phyloP scores from a whole-genome alignment of 1,140 invertebrate genomes.

The Nasonia vitripennis region DNA sequence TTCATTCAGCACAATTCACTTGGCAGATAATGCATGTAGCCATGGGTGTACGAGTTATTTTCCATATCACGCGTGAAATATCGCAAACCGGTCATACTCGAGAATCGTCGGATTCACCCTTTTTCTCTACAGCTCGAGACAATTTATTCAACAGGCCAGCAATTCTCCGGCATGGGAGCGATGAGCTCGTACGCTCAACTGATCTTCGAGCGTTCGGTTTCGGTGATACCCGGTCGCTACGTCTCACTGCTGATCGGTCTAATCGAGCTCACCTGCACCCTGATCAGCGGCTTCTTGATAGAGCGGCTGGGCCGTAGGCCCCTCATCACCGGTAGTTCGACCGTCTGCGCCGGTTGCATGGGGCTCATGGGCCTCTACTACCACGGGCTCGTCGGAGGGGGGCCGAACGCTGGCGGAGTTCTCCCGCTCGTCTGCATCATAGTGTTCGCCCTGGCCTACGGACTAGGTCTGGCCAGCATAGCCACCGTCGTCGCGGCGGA shows the following conservation, averaged over 20 bases:
- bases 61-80: background rate
- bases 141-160: constrained; percentile 9
- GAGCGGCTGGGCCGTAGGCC: constrained; percentile 17
- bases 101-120: too few species aligned
- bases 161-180: constrained; percentile 31
- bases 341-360: background rate
- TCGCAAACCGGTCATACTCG: too few species aligned
- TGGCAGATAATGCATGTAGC: background rate
- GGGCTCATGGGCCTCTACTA: constrained; percentile 12
- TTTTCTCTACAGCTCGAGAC: background rate
- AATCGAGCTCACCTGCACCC: background rate
- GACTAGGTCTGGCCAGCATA: background rate
- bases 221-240: background rate
- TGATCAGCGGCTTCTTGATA: background rate
- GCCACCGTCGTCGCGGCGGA: background rate
- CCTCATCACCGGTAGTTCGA: background rate
- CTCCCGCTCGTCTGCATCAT: constrained; percentile 13
- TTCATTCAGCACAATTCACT: background rate
- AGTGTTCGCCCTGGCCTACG: constrained; percentile 8
- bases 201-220: constrained; percentile 1
- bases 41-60: too few species aligned
- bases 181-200: constrained; percentile 9
- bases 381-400: background rate
- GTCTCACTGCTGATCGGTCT: constrained; percentile 3
- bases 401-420: background rate